Conservation (phyloP, 2,797 vertebrate species). For the Chelon labrosus region DNA sequence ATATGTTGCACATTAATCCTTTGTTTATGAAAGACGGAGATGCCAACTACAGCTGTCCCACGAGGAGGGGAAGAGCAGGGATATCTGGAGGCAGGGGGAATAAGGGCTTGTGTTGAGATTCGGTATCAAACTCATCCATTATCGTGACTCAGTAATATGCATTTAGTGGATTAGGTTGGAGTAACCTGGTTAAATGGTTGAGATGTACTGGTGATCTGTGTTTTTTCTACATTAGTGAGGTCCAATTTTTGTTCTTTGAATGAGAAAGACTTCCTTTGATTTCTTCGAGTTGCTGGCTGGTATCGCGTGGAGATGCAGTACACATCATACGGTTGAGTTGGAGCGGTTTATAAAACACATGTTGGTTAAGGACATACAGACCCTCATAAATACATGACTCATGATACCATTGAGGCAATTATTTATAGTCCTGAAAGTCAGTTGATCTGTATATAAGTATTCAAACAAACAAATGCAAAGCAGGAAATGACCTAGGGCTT, state of each 20-base stretch:
- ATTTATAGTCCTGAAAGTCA: too few species aligned
- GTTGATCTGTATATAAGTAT: too few species aligned
- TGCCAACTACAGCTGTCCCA: slow-evolving; percentile 60
- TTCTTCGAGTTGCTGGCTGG: not conserved
- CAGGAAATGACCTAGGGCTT: too few species aligned
- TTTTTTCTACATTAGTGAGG: slow-evolving; percentile 31
- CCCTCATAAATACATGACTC: not conserved
- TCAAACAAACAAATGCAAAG: too few species aligned
- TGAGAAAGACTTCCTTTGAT: slow-evolving; percentile 11
- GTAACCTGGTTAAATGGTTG: slow-evolving; percentile 41
- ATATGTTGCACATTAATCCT: slow-evolving; percentile 71
- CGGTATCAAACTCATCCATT: slow-evolving; percentile 47
- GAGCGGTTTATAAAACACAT: not conserved
- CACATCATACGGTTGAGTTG: not conserved
- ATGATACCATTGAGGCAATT: too few species aligned
- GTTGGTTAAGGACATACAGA: not conserved
- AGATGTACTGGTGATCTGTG: slow-evolving; percentile 40
- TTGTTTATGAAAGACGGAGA: slow-evolving; percentile 74
- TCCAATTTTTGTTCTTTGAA: slow-evolving; percentile 23
- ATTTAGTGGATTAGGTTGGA: slow-evolving; percentile 42
- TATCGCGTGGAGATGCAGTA: not conserved
- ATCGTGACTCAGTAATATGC: slow-evolving; percentile 39
- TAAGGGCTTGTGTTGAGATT: slow-evolving; percentile 40
- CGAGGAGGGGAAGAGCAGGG: slow-evolving; percentile 32
- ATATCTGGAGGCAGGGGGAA: slow-evolving; percentile 49